Evolutionary conservation across 2,113 vertebrate genomes (phyloP), one percentile per base, ranked within the genome.

Genomic region (Toxotes jaculatrix): DNA sequence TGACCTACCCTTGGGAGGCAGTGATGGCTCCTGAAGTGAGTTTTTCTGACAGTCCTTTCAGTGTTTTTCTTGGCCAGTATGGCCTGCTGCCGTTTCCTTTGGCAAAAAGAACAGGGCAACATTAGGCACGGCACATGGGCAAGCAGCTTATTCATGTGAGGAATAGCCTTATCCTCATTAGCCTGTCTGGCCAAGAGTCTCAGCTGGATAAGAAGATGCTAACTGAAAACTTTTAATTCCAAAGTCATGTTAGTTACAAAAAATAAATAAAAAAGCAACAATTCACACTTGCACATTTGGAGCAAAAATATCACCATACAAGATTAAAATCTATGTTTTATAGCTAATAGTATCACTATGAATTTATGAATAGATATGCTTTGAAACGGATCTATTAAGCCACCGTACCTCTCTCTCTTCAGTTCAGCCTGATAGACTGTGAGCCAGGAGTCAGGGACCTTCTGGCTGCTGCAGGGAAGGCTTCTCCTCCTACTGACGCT

Each of bases 21-120:
- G 83, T 96, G 96, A 55, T 96, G 95, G 77, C 91, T 94, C 80
- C 94, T 92, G 86, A 95, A 95, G 51, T 94, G 92, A 4, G 88
- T 84, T 31, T 51, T 92, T 60, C 91, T 88, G 6, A 94, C 89
- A 0, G 88, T 51, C 32, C 94, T 90, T 57, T 96, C 93, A 0
- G 93, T 93, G 2, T 94, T 95, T 82, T 94, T 96, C 85, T 95
- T 95, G 10, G 92, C 91, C 19, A 94, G 82, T 0, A 85, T 31
- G 1, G 88, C 90, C 13, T 95, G 91, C 80, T 93, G 95, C 75
- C 86, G 88, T 74, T 93, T 94, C 89, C 96, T 96, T 14, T 63
- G 82, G 62, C 31, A 82, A 76, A 83, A 32, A 60, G n/a, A 64
- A 86, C 45, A 87, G 43, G 57, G 80, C 63, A 34, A 57, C 65